Conservation (phyloP, 2,797 vertebrate species). For the Hephaestus fuliginosus region DNA sequence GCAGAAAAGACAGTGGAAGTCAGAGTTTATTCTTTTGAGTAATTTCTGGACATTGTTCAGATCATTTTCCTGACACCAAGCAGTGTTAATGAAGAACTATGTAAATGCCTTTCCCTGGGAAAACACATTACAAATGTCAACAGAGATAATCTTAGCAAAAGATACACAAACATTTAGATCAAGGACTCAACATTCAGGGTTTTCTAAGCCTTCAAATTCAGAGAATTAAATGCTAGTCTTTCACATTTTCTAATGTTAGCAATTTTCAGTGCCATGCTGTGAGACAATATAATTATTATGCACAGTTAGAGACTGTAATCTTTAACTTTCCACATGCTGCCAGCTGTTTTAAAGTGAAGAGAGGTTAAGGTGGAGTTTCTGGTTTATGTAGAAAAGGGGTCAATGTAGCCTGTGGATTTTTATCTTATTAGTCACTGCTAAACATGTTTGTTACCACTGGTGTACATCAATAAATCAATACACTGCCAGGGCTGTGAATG, state of each 20-base stretch:
- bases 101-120: background rate
- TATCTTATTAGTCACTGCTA: background rate
- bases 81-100: background rate
- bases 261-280: background rate
- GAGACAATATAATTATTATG: background rate
- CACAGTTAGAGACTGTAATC: background rate
- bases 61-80: background rate
- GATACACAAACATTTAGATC: background rate
- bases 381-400: background rate
- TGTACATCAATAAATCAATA: background rate
- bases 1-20: conserved; percentile 9
- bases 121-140: background rate
- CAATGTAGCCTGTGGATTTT: background rate
- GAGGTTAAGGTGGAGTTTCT: background rate
- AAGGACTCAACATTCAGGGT: background rate
- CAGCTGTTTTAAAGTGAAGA: background rate
- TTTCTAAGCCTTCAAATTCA: background rate
- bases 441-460: background rate
- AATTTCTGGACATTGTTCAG: background rate
- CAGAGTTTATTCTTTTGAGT: background rate
- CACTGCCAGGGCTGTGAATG: background rate
- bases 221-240: background rate
- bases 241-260: background rate
- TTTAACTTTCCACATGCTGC: background rate
- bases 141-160: background rate